A percentile compares a stretch with the other conserved stretches of the same genome.
phyloP scores from a whole-genome alignment of 2,888 invertebrate genomes.

The Amphiduros pacificus region DNA sequence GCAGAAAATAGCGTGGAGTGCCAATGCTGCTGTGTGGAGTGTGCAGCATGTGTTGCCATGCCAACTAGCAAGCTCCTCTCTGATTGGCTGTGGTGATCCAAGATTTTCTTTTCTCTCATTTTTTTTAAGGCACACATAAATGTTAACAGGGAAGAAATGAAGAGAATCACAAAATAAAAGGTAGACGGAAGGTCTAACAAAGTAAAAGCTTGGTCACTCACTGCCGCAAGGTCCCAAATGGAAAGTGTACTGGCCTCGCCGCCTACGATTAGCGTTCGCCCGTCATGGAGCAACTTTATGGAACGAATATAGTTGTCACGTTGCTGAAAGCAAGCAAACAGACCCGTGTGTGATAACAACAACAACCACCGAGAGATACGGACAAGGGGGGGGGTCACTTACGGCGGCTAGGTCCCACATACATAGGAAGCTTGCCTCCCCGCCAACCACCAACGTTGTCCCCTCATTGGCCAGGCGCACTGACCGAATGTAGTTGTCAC shows the following conservation, averaged over 20 bases:
- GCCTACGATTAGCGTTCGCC: conserved; percentile 90
- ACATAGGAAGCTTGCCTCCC: conserved; percentile 91
- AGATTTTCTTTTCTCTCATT: no score
- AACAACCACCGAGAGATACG: conserved; percentile 4
- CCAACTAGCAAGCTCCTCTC: no score
- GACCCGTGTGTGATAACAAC: background rate
- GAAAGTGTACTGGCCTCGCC: conserved; percentile 94
- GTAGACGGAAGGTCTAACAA: background rate
- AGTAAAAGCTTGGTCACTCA: conserved; percentile 38
- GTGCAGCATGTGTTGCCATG: no score
- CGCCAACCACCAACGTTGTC: conserved; percentile 91
- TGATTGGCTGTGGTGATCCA: no score
- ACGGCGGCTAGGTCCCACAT: conserved; percentile 91
- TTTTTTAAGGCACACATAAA: no score
- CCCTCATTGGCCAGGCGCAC: conserved; percentile 92
- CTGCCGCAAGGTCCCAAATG: conserved; percentile 90
- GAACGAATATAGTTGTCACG: conserved; percentile 94
- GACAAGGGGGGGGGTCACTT: conserved; percentile 33
- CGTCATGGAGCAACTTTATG: conserved; percentile 89
- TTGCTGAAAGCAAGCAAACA: conserved; percentile 66
- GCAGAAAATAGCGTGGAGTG: no score
- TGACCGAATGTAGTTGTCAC: conserved; percentile 94
- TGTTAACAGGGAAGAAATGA: no score
- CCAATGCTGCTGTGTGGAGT: no score
- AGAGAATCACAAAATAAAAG: no score